phyloP scores from a whole-genome alignment of 1,140 invertebrate species.

The Drosophila guanche region DNA sequence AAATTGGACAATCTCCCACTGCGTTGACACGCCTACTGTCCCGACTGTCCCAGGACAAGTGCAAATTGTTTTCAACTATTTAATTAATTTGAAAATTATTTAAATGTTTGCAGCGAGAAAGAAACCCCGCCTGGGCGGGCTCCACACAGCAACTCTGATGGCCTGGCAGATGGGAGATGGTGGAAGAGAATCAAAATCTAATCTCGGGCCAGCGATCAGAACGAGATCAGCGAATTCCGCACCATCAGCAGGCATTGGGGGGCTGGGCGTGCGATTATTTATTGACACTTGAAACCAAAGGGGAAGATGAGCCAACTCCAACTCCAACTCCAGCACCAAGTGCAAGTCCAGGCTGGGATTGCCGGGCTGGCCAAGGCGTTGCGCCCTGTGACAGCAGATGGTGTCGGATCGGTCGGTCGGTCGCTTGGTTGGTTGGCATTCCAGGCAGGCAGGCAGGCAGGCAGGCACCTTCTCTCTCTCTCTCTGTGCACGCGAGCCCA shows the following conservation, averaged over 20 bases:
- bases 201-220: conserved; percentile 60
- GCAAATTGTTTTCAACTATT: conserved; percentile 77
- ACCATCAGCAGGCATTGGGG: conserved; percentile 35
- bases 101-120: conserved; percentile 23
- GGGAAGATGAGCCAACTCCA: conserved; percentile 36
- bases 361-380: conserved; percentile 55
- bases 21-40: conserved; percentile 21
- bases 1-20: conserved; percentile 49
- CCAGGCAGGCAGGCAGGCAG: conserved; percentile 17
- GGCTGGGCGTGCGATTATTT: conserved; percentile 71
- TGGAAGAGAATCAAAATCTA: conserved; percentile 55
- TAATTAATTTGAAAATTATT: conserved; percentile 78
- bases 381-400: conserved; percentile 70
- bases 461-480: conserved; percentile 27
- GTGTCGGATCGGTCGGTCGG: conserved; percentile 41
- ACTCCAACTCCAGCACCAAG: conserved; percentile 21
- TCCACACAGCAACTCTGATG: not conserved
- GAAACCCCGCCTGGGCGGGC: not conserved
- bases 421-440: conserved; percentile 21
- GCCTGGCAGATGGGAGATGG: conserved; percentile 2
- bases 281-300: conserved; percentile 82
- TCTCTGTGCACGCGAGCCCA: conserved; percentile 58
- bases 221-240: conserved; percentile 75
- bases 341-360: conserved; percentile 9
- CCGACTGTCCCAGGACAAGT: conserved; percentile 5